phyloP scores from a whole-genome alignment of 1,140 invertebrate genomes.

The Drosophila sulfurigaster region DNA sequence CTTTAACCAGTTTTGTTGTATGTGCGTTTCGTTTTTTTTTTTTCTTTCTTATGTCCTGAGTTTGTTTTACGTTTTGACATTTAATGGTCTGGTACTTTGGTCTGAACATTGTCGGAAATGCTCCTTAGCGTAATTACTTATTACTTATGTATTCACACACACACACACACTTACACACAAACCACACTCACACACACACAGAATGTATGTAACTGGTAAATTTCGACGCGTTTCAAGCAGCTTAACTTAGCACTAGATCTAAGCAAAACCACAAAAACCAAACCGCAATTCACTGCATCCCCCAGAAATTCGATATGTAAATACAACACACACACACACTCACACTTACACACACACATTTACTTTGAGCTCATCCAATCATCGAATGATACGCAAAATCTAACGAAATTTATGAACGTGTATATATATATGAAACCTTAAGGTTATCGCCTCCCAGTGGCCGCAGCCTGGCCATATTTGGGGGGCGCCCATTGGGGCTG shows the following conservation, averaged over 20 bases:
- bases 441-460: slow-evolving; percentile 87
- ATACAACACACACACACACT: slow-evolving; percentile 48
- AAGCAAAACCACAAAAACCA: slow-evolving; percentile 53
- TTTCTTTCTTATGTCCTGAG: slow-evolving; percentile 54
- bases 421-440: slow-evolving; percentile 67
- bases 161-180: background rate
- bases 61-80: slow-evolving; percentile 65
- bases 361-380: slow-evolving; percentile 31
- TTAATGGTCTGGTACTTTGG: slow-evolving; percentile 72
- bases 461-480: slow-evolving; percentile 84
- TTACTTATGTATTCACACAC: slow-evolving; percentile 57
- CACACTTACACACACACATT: slow-evolving; percentile 20
- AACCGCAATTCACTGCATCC: slow-evolving; percentile 62
- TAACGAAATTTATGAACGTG: slow-evolving; percentile 51
- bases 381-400: slow-evolving; percentile 38
- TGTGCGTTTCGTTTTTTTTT: slow-evolving; percentile 65
- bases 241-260: slow-evolving; percentile 73
- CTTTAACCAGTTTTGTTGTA: slow-evolving; percentile 74
- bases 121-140: slow-evolving; percentile 72
- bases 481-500: slow-evolving; percentile 83
- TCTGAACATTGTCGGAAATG: slow-evolving; percentile 80
- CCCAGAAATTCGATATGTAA: slow-evolving; percentile 64
- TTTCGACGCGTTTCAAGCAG: slow-evolving; percentile 63
- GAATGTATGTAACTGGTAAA: slow-evolving; percentile 66
- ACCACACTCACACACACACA: slow-evolving; percentile 19